A percentile compares a stretch with the other conserved stretches of the same genome.
phyloP scores from a whole-genome alignment of 2,113 vertebrate genomes.

The Erythrolamprus reginae region DNA sequence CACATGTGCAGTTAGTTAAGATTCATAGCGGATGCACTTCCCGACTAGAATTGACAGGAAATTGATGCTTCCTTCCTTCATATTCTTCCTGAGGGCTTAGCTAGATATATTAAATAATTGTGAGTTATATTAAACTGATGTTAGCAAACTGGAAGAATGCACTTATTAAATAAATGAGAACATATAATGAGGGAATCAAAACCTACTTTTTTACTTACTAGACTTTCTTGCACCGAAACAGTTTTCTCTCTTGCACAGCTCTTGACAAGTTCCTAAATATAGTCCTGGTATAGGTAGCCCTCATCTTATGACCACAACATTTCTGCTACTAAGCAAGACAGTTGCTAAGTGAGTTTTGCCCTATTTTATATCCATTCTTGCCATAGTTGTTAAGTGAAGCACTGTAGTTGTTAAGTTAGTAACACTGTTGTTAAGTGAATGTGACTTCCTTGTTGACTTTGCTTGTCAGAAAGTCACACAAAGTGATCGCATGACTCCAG shows the following conservation, averaged over 20 bases:
- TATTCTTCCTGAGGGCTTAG: background rate
- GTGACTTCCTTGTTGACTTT: background rate
- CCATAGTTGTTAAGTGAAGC: background rate
- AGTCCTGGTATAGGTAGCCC: background rate
- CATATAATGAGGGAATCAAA: background rate
- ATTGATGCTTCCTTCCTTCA: background rate
- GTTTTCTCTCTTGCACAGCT: background rate
- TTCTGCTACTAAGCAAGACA: background rate
- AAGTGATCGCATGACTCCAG: background rate
- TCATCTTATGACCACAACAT: background rate
- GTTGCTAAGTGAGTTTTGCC: background rate
- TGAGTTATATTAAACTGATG: background rate
- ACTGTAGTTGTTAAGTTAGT: background rate
- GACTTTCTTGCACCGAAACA: background rate
- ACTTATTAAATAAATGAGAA: background rate
- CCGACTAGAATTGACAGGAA: background rate
- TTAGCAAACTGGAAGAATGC: background rate
- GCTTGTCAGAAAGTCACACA: background rate
- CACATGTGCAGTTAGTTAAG: background rate
- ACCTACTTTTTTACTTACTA: background rate
- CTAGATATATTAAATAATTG: background rate
- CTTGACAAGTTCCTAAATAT: background rate
- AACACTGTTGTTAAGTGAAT: background rate
- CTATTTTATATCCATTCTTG: background rate
- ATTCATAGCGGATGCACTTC: background rate